Conservation (phyloP, 2,888 invertebrate species). For the Ditula angustiorana region DNA sequence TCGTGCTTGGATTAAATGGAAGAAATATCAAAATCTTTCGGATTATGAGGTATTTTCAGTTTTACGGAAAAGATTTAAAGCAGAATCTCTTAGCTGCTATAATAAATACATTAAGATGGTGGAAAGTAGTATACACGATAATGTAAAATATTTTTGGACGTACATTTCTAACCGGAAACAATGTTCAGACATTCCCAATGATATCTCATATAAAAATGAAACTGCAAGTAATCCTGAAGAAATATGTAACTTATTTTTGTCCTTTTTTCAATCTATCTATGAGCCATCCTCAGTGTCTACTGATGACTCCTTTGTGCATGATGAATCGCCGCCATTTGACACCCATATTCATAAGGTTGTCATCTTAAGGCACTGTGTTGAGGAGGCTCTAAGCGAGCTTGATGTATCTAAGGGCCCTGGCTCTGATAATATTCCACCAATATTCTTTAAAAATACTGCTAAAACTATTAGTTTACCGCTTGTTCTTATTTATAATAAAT, state of each 20-base stretch:
- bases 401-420: slow-evolving; percentile 2
- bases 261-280: slow-evolving; percentile 8
- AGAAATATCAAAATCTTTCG: slow-evolving; percentile 32
- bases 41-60: slow-evolving; percentile 37
- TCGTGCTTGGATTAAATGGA: slow-evolving; percentile 41
- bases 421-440: too few species aligned
- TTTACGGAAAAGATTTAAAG: slow-evolving; percentile 12
- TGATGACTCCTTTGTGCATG: neutral
- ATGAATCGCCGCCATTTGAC: neutral
- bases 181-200: slow-evolving; percentile 1
- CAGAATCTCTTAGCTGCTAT: slow-evolving; percentile 20
- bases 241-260: neutral
- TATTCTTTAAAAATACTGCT: too few species aligned
- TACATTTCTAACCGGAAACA: neutral
- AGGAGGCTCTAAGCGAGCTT: neutral
- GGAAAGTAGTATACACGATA: slow-evolving; percentile 1
- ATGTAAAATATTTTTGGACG: slow-evolving; percentile 3
- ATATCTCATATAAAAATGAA: neutral
- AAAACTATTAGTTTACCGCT: too few species aligned
- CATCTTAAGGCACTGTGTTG: neutral
- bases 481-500: too few species aligned
- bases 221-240: neutral
- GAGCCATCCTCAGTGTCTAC: neutral
- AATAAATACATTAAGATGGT: too few species aligned
- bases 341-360: neutral